These are phyloP conservation scores for Phenganax subtilis DNA, from an alignment of 92 coral and sea anemone species.

Conservation along the genomic window DNA sequence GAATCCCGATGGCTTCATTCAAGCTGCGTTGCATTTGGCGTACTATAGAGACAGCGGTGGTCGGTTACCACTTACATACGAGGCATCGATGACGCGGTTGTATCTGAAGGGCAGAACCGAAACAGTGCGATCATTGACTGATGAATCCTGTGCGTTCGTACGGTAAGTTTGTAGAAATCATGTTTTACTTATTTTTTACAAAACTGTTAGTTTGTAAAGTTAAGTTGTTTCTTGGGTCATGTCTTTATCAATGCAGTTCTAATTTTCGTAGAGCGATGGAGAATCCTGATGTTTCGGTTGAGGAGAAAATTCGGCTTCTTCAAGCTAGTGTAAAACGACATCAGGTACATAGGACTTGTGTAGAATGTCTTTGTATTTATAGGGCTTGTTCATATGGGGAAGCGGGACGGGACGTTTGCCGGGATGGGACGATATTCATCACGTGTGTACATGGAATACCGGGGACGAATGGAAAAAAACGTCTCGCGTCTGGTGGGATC, in stretches of 20 bases:
- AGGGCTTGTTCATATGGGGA: too few relatives aligned
- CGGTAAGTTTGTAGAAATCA: conserved; percentile 41
- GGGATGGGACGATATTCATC: too few relatives aligned
- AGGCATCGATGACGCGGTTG: conserved; percentile 89
- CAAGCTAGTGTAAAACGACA: conserved; percentile 62
- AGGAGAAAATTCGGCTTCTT: conserved; percentile 56
- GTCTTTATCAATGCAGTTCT: background rate
- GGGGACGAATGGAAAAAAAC: too few relatives aligned
- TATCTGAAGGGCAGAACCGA: conserved; percentile 96
- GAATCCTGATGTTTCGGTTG: conserved; percentile 34
- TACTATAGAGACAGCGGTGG: conserved; percentile 80
- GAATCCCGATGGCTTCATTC: conserved; percentile 97
- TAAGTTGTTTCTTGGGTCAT: background rate
- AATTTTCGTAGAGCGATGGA: conserved; percentile 23
- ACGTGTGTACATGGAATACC: too few relatives aligned
- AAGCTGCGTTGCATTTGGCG: conserved; percentile 79
- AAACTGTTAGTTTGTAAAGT: too few relatives aligned
- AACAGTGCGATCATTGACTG: conserved; percentile 81
- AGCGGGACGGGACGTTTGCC: too few relatives aligned
- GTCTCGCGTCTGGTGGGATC: too few relatives aligned
- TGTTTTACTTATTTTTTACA: background rate
- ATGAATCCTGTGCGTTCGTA: conserved; percentile 77
- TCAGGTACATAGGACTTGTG: conserved; percentile 35
- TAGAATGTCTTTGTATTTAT: background rate
- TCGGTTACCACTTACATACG: conserved; percentile 80